Conservation (phyloP, 2,888 invertebrate genomes). For the Synanthedon andrenaeformis region DNA sequence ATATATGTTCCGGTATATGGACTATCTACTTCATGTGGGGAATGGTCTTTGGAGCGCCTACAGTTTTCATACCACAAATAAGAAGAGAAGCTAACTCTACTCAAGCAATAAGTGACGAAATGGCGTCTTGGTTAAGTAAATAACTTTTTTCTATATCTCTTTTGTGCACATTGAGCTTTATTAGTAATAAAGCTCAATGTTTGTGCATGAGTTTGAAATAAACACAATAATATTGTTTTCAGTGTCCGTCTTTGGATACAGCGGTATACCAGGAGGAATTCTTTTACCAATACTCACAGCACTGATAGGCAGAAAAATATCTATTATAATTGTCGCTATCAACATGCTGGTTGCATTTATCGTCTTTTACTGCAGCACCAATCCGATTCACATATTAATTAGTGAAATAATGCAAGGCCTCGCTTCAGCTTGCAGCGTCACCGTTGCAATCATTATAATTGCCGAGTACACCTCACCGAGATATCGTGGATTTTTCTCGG, state of each 20-base stretch:
- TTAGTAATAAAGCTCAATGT: no score
- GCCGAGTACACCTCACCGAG: constrained; percentile 24
- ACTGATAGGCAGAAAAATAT: constrained; percentile 17
- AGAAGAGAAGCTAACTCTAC: constrained; percentile 20
- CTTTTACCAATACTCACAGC: constrained; percentile 15
- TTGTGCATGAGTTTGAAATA: background rate
- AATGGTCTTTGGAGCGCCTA: constrained; percentile 16
- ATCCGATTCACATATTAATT: constrained; percentile 13
- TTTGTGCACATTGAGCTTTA: no score
- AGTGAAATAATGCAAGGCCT: constrained; percentile 20
- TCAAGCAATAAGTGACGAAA: constrained; percentile 14
- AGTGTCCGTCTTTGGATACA: constrained; percentile 22
- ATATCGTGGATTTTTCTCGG: constrained; percentile 22
- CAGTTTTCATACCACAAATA: constrained; percentile 23
- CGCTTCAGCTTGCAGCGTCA: constrained; percentile 14
- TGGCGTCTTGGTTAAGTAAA: constrained; percentile 21
- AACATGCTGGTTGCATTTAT: constrained; percentile 13
- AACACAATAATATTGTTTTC: constrained; percentile 1
- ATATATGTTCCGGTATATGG: background rate
- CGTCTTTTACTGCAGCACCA: constrained; percentile 13
- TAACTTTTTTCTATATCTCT: background rate
- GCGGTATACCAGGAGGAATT: constrained; percentile 21
- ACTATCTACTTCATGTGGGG: constrained; percentile 6
- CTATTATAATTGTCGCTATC: constrained; percentile 15
- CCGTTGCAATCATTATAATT: constrained; percentile 14